Conservation (phyloP, 2,113 vertebrate species). For the Thalassarche chlororhynchos region DNA sequence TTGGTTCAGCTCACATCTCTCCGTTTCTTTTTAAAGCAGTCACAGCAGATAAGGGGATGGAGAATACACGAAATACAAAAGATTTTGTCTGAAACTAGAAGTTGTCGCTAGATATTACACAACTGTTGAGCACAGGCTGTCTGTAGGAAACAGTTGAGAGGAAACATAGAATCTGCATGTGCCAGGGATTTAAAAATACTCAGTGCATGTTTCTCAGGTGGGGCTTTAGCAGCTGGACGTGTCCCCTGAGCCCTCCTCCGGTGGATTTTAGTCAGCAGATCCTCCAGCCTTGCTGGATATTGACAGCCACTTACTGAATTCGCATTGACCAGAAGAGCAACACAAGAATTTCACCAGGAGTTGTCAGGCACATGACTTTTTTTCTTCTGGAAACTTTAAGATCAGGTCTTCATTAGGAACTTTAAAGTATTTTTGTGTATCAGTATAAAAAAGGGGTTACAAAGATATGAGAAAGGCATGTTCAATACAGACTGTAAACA, state of each 20-base stretch:
- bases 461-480: neutral
- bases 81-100: neutral
- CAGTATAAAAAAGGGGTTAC: neutral
- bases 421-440: neutral
- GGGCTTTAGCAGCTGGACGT: neutral
- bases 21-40: neutral
- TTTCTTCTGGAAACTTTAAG: neutral
- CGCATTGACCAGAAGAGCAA: neutral
- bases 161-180: neutral
- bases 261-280: neutral
- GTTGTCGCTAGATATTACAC: accelerated
- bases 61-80: neutral
- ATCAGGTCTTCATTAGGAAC: neutral
- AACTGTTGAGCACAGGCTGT: neutral
- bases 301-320: neutral
- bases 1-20: neutral
- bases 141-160: neutral
- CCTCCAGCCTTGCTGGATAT: neutral
- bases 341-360: neutral
- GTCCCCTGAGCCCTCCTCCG: neutral
- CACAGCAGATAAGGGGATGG: neutral
- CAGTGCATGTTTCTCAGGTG: neutral
- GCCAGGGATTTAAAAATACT: neutral
- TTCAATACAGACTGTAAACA: neutral
- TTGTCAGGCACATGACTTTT: neutral